Evolutionary conservation across 2,113 vertebrate species (phyloP).

Genomic region (Melanostigma gelatinosum): DNA sequence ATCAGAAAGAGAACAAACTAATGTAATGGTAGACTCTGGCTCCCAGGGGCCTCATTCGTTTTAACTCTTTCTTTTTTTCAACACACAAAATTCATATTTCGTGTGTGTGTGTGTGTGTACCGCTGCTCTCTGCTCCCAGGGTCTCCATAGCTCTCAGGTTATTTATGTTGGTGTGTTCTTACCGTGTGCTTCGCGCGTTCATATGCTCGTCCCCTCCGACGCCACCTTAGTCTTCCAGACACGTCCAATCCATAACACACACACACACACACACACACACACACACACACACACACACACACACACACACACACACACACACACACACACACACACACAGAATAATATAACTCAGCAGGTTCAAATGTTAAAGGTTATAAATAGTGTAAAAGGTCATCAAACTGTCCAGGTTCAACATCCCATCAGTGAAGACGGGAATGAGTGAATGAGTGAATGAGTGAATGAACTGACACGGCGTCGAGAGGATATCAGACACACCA

Average conservation of each 20-base stretch:
- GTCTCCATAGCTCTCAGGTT: slow-evolving; percentile 84
- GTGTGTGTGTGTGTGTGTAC: slow-evolving; percentile 1
- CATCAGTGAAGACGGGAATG: neutral
- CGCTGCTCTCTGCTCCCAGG: slow-evolving; percentile 73
- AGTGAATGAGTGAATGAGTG: slow-evolving; percentile 15
- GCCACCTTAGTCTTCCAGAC: slow-evolving; percentile 78
- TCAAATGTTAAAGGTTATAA: slow-evolving; percentile 15
- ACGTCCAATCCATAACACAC: slow-evolving; percentile 26
- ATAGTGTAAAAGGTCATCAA: slow-evolving; percentile 3
- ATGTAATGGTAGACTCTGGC: slow-evolving; percentile 8
- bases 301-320: too few relatives aligned
- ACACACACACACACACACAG: neutral
- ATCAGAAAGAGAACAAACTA: slow-evolving; percentile 4
- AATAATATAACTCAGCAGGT: slow-evolving; percentile 13
- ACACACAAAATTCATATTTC: slow-evolving; percentile 3
- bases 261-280: too few relatives aligned
- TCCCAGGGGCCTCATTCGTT: slow-evolving; percentile 50
- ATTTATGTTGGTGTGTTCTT: slow-evolving; percentile 67
- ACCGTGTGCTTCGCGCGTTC: slow-evolving; percentile 44
- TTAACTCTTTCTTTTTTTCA: too few relatives aligned
- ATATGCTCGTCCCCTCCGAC: slow-evolving; percentile 59
- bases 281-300: too few relatives aligned
- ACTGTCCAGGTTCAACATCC: slow-evolving; percentile 24
- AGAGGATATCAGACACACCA: slow-evolving; percentile 32
- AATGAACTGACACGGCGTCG: neutral